A percentile compares a stretch with the other conserved stretches of the same genome.
phyloP scores from a whole-genome alignment of 2,113 vertebrate genomes.

The Romanogobio albipinnatus region DNA sequence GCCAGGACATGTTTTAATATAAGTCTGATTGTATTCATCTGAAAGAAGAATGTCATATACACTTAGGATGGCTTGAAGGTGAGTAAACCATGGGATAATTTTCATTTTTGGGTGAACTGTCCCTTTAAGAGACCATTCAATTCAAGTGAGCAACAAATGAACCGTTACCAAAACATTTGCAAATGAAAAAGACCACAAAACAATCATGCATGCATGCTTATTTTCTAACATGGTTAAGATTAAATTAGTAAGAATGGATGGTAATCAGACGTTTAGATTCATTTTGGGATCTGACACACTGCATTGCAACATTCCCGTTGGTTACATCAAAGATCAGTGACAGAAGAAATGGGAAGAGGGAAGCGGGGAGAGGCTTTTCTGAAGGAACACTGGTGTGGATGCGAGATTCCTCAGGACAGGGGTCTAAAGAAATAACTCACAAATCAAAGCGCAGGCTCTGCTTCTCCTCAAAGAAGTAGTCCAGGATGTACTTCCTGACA shows the following conservation, averaged over 20 bases:
- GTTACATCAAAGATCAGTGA: background rate
- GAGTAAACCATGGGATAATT: too few species aligned
- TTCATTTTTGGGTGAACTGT: too few species aligned
- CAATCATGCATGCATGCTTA: background rate
- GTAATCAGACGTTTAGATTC: background rate
- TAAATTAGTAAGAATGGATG: background rate
- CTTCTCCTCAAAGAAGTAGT: constrained; percentile 96
- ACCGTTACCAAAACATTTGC: background rate
- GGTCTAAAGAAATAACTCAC: constrained; percentile 77
- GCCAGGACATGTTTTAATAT: too few species aligned
- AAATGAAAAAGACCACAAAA: background rate
- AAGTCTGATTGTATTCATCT: too few species aligned
- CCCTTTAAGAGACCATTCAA: too few species aligned
- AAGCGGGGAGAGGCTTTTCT: background rate
- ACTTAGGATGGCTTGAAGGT: too few species aligned
- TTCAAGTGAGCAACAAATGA: too few species aligned
- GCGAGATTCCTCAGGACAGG: background rate
- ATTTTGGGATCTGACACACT: background rate
- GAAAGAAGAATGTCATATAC: too few species aligned
- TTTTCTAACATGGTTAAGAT: background rate
- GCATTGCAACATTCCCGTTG: background rate
- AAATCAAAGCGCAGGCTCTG: constrained; percentile 96
- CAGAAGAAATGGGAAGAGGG: background rate
- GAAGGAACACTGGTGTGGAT: background rate
- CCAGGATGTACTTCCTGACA: constrained; percentile 91